Percentiles rank a stretch among this genome's conserved stretches.
phyloP scores from a whole-genome alignment of 1,140 invertebrate species.

The Drosophila nannoptera region DNA sequence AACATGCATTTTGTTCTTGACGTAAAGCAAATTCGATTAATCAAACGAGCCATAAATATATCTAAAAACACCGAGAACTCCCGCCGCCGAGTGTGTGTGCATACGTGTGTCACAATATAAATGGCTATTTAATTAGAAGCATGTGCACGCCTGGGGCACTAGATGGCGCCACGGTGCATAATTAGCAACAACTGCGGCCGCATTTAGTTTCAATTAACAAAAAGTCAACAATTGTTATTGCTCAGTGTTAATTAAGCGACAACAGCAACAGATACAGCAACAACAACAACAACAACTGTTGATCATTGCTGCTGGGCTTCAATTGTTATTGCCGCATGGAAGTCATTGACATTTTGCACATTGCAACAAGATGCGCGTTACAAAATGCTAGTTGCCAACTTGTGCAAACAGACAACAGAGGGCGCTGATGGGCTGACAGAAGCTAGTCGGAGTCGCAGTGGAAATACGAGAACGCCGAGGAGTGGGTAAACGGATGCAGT shows the following conservation, averaged over 20 bases:
- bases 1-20: slow-evolving; percentile 30
- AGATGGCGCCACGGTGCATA: slow-evolving; percentile 65
- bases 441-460: background rate
- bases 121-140: slow-evolving; percentile 60
- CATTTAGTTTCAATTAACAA: slow-evolving; percentile 53
- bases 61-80: slow-evolving; percentile 10
- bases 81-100: background rate
- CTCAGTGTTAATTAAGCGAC: slow-evolving; percentile 65
- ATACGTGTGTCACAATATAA: slow-evolving; percentile 41
- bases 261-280: slow-evolving; percentile 7
- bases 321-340: slow-evolving; percentile 60
- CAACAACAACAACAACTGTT: slow-evolving; percentile 14
- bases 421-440: background rate
- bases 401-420: slow-evolving; percentile 34
- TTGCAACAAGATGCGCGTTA: slow-evolving; percentile 29
- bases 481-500: slow-evolving; percentile 14
- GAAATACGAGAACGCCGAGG: background rate
- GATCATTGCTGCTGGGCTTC: slow-evolving; percentile 38
- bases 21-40: slow-evolving; percentile 52
- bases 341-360: slow-evolving; percentile 69
- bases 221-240: slow-evolving; percentile 46
- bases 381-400: slow-evolving; percentile 39
- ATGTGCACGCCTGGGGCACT: slow-evolving; percentile 27
- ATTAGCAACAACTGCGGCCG: slow-evolving; percentile 45
- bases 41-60: slow-evolving; percentile 64